Conservation (phyloP, 2,797 vertebrate genomes). For the Micrastur ruficollis region DNA sequence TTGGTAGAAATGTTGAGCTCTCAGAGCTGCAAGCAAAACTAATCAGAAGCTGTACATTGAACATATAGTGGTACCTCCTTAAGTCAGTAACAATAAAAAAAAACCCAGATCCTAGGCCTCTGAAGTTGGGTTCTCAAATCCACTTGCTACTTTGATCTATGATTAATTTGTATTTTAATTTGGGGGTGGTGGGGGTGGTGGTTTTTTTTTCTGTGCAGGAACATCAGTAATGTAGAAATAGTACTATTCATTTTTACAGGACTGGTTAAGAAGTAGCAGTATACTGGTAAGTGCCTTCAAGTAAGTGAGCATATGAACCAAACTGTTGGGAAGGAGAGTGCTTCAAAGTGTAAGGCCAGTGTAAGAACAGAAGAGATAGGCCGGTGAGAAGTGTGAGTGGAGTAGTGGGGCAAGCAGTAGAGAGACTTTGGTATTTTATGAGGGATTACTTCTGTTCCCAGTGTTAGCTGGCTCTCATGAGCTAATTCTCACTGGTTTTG, state of each 20-base stretch:
- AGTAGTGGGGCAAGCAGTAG: neutral
- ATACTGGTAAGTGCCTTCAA: neutral
- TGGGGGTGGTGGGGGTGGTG: neutral
- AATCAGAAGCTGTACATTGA: neutral
- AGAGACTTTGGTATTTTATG: neutral
- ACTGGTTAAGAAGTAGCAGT: neutral
- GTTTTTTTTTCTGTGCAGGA: neutral
- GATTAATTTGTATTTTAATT: neutral
- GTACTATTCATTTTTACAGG: neutral
- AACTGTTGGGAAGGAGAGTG: neutral
- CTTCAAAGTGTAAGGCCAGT: neutral
- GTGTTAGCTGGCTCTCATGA: neutral
- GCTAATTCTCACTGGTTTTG: neutral
- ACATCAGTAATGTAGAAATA: neutral
- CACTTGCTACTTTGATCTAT: neutral
- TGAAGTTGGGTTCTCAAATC: neutral
- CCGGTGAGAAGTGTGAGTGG: neutral
- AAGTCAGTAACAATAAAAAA: neutral
- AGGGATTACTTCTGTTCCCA: neutral
- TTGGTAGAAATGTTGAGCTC: neutral
- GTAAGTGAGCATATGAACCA: neutral
- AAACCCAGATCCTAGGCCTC: neutral
- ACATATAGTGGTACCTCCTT: neutral
- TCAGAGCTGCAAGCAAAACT: neutral
- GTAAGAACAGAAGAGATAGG: neutral